Base-by-base conservation (phyloP, 1,140 invertebrate genomes). In the Scaptomyza pallida region DNA sequence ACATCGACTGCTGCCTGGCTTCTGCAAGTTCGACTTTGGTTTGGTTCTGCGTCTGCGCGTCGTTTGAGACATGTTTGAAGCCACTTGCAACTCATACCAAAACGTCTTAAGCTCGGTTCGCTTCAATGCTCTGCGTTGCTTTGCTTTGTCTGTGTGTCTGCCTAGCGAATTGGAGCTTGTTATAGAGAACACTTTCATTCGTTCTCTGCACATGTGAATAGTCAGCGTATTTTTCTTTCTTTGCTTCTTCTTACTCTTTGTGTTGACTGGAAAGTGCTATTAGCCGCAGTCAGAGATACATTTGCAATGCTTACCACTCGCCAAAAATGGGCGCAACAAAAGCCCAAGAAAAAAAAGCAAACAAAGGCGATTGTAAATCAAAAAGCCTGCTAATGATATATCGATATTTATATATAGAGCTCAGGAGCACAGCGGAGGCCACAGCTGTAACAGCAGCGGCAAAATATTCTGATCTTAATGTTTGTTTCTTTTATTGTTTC, bases 321-420 rank as follows among this genome's bases (percentile, higher is more conserved):
- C 65, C 65, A 52, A 68, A 68, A 70, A 65, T 74, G 77, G 45
- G 67, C 57, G 21, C 45, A 56, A 80, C 69, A 85, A 85, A 81
- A 69, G 69, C 37, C 61, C n/a, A n/a, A n/a, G n/a, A n/a, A 35
- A 71, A 30, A 67, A 72, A 63, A 63, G 44, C 57, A 44, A 65
- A 63, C 61, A 85, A 83, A 85, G 80, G 77, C 73, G 77, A 80
- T 77, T 81, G 77, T 81, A 86, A 85, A 86, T 85, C 77, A 86
- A 86, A 30, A 85, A 81, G 69, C 54, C 69, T 70, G 81, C 77
- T 85, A 85, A 85, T 85, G 80, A 86, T 85, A 85, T 85, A 88
- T 85, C 81, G 81, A 85, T 81, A 30, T 30, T 8, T 30, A 9
- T 9, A 30, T 30, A 81, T 71, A 73, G 63, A 67, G 50, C 47